phyloP scores from a whole-genome alignment of 1,140 invertebrate species.

The Nasonia giraulti region DNA sequence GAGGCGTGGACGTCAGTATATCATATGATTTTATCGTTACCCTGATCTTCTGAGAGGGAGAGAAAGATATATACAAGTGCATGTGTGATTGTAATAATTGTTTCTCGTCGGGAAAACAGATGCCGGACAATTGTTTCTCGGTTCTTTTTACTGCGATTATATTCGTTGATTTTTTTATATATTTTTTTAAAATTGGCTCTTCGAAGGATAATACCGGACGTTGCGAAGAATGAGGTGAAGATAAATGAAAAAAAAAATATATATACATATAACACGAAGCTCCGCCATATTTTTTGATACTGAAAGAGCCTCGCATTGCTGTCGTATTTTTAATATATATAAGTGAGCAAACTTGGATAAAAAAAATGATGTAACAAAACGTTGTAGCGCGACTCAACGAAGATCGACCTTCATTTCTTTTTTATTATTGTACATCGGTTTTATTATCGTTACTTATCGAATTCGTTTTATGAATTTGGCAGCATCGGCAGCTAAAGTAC shows the following conservation, averaged over 20 bases:
- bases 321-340: slow-evolving; percentile 46
- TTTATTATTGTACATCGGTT: slow-evolving; percentile 27
- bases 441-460: slow-evolving; percentile 42
- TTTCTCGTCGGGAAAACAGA: slow-evolving; percentile 36
- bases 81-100: slow-evolving; percentile 25
- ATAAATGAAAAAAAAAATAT: neutral
- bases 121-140: slow-evolving; percentile 25
- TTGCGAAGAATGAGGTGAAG: neutral
- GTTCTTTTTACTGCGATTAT: slow-evolving; percentile 38
- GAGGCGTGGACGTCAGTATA: neutral
- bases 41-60: slow-evolving; percentile 15
- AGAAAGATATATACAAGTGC: neutral
- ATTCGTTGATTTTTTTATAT: slow-evolving; percentile 19
- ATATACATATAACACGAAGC: slow-evolving; percentile 12
- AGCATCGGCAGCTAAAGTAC: slow-evolving; percentile 2
- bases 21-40: slow-evolving; percentile 38
- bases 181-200: slow-evolving; percentile 32
- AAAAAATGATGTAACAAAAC: neutral
- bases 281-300: slow-evolving; percentile 49
- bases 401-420: slow-evolving; percentile 19
- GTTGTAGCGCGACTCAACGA: slow-evolving; percentile 13
- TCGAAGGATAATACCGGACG: neutral
- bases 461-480: slow-evolving; percentile 48
- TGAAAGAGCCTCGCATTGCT: slow-evolving; percentile 42
- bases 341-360: slow-evolving; percentile 20